Base-by-base conservation (phyloP, 2,888 invertebrate species). In the Temnothorax rugatulus region DNA sequence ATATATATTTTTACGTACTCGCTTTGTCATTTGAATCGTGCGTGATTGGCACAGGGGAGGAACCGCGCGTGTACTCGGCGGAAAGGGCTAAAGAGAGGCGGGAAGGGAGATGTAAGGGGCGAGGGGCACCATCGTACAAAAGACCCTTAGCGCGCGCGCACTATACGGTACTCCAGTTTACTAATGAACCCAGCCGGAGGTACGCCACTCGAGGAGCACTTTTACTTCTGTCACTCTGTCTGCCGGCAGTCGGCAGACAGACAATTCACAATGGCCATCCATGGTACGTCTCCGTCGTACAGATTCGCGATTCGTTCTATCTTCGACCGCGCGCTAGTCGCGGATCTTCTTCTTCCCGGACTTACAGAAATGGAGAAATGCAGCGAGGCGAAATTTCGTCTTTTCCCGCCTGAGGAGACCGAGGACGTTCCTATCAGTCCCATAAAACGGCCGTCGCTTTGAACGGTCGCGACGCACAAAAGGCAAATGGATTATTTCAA, bases 151-250 rank as follows among this genome's bases (percentile, higher is more conserved):
- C 85, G 88, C 87, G 66, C 41, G 86, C 88, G 69, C 79, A 71
- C 84, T 88, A 89, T 86, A 87, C 87, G 88, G 90, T 91, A 92
- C 92, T 92, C 92, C 89, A 92, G 92, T 92, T 92, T 90, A 91
- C 93, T 93, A 93, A 93, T 93, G 92, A 93, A 93, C 92, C 91
- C 92, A 91, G 91, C 90, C 90, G 90, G 89, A 91, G 90, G 91
- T 89, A 90, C 89, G 86, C 89, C 89, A 91, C 92, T 92, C 89
- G 88, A 93, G 91, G 87, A 93, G 94, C 92, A 93, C 93, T 94
- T 94, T 93, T 93, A 93, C 92, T 93, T 92, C 91, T 91, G 92
- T 91, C 91, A 91, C 90, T 92, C 91, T 90, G 90, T 91, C 91
- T 91, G 85, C 89, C 88, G 86, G 85, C 86, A 61, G 75, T 34